Conservation (phyloP, 64 coral and sea anemone species). For the Montipora foliosa region DNA sequence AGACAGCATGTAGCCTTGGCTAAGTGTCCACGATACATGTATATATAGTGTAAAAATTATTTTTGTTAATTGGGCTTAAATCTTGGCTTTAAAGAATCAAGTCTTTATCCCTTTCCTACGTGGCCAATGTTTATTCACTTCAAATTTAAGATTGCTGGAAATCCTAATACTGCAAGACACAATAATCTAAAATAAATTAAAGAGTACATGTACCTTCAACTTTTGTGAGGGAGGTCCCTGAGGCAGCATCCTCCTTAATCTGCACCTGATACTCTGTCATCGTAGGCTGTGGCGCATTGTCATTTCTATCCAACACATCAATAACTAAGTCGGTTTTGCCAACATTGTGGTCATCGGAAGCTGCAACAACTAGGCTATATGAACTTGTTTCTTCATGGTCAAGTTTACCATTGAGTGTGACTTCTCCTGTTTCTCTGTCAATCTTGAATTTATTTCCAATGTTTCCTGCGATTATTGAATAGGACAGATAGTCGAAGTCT, state of each 20-base stretch:
- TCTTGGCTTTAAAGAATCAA: too few species aligned
- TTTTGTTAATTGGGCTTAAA: too few species aligned
- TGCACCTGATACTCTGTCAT: slow-evolving; percentile 81
- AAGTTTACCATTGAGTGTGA: slow-evolving; percentile 62
- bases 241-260: slow-evolving; percentile 58
- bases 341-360: slow-evolving; percentile 77
- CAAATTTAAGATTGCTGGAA: too few species aligned
- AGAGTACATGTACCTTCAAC: slow-evolving; percentile 72
- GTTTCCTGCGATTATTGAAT: slow-evolving; percentile 76
- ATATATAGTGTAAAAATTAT: too few species aligned
- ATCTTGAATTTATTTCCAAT: slow-evolving; percentile 82
- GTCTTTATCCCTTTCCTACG: too few species aligned
- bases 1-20: too few species aligned
- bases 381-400: slow-evolving; percentile 72
- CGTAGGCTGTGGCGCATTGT: slow-evolving; percentile 81
- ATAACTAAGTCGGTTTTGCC: slow-evolving; percentile 56
- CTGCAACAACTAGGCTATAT: slow-evolving; percentile 54
- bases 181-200: too few species aligned
- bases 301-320: slow-evolving; percentile 77
- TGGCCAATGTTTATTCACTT: too few species aligned
- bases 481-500: slow-evolving; percentile 48
- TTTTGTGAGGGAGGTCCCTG: slow-evolving; percentile 66
- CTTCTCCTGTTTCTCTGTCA: slow-evolving; percentile 30
- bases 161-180: too few species aligned
- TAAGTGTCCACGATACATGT: too few species aligned